Evolutionary conservation across 2,797 vertebrate genomes (phyloP).

Genomic region (Bryconaethiops microstoma): DNA sequence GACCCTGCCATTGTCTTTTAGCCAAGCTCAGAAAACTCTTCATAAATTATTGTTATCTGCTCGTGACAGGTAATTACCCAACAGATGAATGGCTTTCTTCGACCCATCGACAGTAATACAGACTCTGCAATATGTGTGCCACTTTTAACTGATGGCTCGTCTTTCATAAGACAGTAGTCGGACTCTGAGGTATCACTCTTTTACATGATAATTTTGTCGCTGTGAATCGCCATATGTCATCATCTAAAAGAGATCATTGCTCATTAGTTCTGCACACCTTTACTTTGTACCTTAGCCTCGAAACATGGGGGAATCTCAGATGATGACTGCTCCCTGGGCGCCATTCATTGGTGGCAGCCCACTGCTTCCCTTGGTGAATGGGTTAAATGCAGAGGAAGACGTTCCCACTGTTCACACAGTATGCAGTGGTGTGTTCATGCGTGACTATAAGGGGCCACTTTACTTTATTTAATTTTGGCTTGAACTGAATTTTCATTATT

Average conservation of each 20-base stretch:
- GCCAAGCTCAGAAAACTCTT: constrained; percentile 36
- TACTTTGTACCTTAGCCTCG: not conserved
- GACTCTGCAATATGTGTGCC: constrained; percentile 25
- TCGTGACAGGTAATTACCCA: constrained; percentile 60
- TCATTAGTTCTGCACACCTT: constrained; percentile 25
- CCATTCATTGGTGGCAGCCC: no score
- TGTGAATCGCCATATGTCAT: not conserved
- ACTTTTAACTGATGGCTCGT: constrained; percentile 45
- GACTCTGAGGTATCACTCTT: constrained; percentile 24
- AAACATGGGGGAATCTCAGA: not conserved
- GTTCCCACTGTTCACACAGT: no score
- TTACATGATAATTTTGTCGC: constrained; percentile 12
- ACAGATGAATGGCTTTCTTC: constrained; percentile 54
- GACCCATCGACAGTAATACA: constrained; percentile 45
- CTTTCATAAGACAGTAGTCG: constrained; percentile 19
- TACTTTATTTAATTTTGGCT: not conserved
- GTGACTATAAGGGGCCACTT: no score
- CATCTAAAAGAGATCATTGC: constrained; percentile 28
- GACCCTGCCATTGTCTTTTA: constrained; percentile 17
- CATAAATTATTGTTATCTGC: constrained; percentile 58
- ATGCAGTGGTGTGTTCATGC: no score
- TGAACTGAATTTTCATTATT: not conserved
- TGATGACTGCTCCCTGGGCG: no score
- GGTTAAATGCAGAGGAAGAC: no score
- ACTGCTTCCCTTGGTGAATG: no score